Evolutionary conservation across 2,797 vertebrate genomes (phyloP), one percentile per base, ranked within the genome.

Genomic region (Phyllotis vaccarum): DNA sequence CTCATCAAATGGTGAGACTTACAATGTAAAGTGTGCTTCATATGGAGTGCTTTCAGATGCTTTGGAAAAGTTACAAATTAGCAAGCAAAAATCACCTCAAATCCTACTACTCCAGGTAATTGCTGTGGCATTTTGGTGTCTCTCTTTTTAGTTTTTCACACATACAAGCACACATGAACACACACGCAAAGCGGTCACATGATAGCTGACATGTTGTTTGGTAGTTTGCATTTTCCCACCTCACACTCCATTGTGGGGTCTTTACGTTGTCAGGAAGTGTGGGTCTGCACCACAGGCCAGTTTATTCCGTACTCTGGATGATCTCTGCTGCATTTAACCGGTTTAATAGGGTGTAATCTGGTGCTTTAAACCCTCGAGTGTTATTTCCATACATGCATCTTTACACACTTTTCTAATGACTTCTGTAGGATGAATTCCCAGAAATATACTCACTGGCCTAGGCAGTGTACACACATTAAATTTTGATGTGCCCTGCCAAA

Each of bases 401-500:
- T 94, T 46, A 83, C 60, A 49, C 56, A 81, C 81, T 91, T 95
- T 88, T 86, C 90, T 90, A 90, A 90, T 93, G 81, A 93, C 83
- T 95, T 95, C 66, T 75, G 64, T 76, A 90, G 81, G 66, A 82
- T 64, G 58, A 52, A 88, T 94, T 93, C 78, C 90, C 95, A 93
- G 93, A 94, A 95, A 94, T 90, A 90, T 76, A 91, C 54, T 37
- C 80, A 52, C 54, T 92, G 96, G 96, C 56, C 93, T 64, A 86
- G 90, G 78, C 72, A 68, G 96, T 21, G 10, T 74, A 72, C 16
- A 34, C 66, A 58, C 78, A 76, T 95, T 90, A 56, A 27, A 60
- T 93, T 75, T 86, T 93, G 89, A 83, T 90, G 10, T 22, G 5
- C 72, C 27, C 66, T 97, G 95, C 96, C 93, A 96, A 86, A 90